Evolutionary conservation across 23 tunicate species (phyloP), one percentile per base, ranked within the genome.

Genomic region (Oikopleura dioica): DNA sequence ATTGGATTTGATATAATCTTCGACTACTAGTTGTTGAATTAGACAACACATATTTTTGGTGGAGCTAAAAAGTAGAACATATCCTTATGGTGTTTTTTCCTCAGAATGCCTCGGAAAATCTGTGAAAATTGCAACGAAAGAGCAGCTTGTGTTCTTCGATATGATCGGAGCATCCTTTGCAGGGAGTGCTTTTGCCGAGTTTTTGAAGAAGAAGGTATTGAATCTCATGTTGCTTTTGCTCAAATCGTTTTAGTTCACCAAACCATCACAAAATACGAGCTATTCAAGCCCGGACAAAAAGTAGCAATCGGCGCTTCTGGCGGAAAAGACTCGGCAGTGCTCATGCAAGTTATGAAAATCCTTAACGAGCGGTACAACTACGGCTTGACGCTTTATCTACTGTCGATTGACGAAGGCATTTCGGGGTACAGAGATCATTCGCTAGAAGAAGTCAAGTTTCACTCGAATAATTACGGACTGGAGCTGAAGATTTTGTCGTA

Each of bases 301-400:
- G 94, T 91, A 63, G 97, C 97, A n/a, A 82, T 91, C 68, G 97
- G 97, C 16, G 97, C 88, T 23, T 91, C 97, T 35, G 97, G 97
- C 30, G 97, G 97, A 2, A 91, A 91, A 77, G 97, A 91, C 67
- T 91, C 97, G 1, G 85, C 97, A 0, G 97, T 91, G 34, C 76
- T 91, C 1, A 91, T 91, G 28, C 81, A 91, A 50, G 85, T 85
- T 21, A 37, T 91, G 69, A 81, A 91, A 37, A 35, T 80, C 24
- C 77, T 91, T 23, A 91, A 91, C 76, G 88, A 83, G 35, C 69
- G 94, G 34, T 80, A 82, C 59, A 80, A 82, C 37, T 91, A 91
- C 76, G 97, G 94, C 37, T 81, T 91, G 38, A 80, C 85, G 35
- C 36, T 91, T 2, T 68, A 69, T 75, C 51, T 91, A 32, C 80